Conservation (phyloP, 2,888 invertebrate species). For the Trachelus troglodyta region DNA sequence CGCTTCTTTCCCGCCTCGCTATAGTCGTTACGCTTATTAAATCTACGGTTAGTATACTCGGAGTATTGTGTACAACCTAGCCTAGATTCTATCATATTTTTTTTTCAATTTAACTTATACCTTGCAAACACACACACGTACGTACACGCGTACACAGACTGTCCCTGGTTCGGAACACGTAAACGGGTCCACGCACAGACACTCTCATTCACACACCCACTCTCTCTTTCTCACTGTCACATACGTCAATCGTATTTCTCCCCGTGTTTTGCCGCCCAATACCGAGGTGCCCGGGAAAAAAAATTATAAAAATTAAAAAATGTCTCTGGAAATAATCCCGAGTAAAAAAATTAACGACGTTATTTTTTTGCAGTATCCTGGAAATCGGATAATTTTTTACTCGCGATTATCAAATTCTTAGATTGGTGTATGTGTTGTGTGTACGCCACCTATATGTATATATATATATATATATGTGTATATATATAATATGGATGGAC, state of each 20-base stretch:
- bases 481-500: background rate
- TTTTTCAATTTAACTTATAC: background rate
- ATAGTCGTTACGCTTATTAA: slow-evolving; percentile 3
- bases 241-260: slow-evolving; percentile 10
- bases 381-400: background rate
- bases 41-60: slow-evolving; percentile 59
- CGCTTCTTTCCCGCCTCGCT: slow-evolving; percentile 1
- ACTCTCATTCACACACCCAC: background rate
- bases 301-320: background rate
- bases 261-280: background rate
- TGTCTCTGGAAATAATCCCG: background rate
- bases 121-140: background rate
- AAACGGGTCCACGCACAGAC: background rate
- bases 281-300: background rate
- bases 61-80: slow-evolving; percentile 61
- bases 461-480: slow-evolving; percentile 18
- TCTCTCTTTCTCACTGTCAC: slow-evolving; percentile 13
- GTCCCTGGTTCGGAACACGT: background rate
- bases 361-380: background rate
- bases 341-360: background rate
- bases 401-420: background rate
- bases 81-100: slow-evolving; percentile 21
- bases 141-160: background rate
- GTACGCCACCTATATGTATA: slow-evolving; percentile 27
- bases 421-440: slow-evolving; percentile 16